phyloP scores from a whole-genome alignment of 2,888 invertebrate genomes.

The Leptogaster cylindrica region DNA sequence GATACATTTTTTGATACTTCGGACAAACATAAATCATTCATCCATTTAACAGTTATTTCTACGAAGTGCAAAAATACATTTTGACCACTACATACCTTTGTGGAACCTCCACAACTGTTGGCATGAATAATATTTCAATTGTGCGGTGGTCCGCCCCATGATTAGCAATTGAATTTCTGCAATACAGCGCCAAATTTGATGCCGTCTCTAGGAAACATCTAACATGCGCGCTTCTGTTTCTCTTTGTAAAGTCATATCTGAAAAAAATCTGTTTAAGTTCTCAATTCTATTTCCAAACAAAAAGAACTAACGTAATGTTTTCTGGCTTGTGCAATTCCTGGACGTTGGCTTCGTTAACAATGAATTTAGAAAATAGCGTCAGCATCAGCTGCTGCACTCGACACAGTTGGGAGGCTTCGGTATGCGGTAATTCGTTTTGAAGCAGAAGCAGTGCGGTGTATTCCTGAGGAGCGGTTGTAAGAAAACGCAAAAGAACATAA shows the following conservation, averaged over 20 bases:
- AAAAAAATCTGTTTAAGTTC: too few species aligned
- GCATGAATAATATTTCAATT: slow-evolving; percentile 65
- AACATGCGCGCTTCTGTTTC: slow-evolving; percentile 60
- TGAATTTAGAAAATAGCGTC: slow-evolving; percentile 75
- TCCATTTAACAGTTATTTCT: neutral
- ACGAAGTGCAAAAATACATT: neutral
- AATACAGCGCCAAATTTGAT: slow-evolving; percentile 74
- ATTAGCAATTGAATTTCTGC: slow-evolving; percentile 70
- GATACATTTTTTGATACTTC: too few species aligned
- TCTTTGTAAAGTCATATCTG: slow-evolving; percentile 44
- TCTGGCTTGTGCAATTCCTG: slow-evolving; percentile 55
- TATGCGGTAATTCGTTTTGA: slow-evolving; percentile 61
- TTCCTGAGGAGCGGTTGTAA: too few species aligned
- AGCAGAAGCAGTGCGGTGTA: slow-evolving; percentile 52
- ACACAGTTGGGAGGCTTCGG: slow-evolving; percentile 67
- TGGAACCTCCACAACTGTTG: slow-evolving; percentile 61
- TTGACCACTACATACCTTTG: slow-evolving; percentile 50
- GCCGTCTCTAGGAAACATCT: slow-evolving; percentile 68
- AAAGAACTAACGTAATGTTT: slow-evolving; percentile 50
- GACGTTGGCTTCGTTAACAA: slow-evolving; percentile 61
- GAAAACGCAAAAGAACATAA: too few species aligned
- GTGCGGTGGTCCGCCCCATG: slow-evolving; percentile 65
- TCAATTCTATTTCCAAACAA: too few species aligned
- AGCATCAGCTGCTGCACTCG: slow-evolving; percentile 78
- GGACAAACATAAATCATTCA: too few species aligned